Percentiles rank a stretch among this genome's conserved stretches.
Evolutionary conservation across 2,797 vertebrate genomes (phyloP).

Genomic region (Borostomias antarcticus): DNA sequence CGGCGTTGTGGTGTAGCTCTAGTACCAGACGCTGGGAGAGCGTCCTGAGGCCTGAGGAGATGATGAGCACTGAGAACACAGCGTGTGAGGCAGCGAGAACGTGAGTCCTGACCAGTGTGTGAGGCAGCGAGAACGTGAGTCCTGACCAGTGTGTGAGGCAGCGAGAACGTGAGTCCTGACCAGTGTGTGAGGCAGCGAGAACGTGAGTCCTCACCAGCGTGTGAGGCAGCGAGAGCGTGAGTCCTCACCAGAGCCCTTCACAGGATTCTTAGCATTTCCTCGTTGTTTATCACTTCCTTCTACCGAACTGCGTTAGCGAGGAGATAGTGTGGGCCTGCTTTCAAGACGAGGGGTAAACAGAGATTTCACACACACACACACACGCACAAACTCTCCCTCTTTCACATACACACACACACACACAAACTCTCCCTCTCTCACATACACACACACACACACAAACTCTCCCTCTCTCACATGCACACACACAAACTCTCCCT

Average conservation of each 20-base stretch:
- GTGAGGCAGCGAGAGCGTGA: too few species aligned
- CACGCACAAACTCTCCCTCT: not conserved
- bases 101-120: too few species aligned
- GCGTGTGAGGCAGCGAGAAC: too few species aligned
- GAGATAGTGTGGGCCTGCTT: not conserved
- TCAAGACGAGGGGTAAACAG: not conserved
- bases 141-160: too few species aligned
- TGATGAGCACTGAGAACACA: not conserved
- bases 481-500: conserved; percentile 5
- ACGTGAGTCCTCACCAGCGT: too few species aligned
- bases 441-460: conserved; percentile 17
- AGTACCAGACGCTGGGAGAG: not conserved
- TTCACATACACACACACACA: not conserved
- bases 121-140: too few species aligned
- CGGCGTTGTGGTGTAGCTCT: not conserved
- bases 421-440: not conserved
- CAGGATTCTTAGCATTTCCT: not conserved
- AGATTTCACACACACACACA: conserved; percentile 7
- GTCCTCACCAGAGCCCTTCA: not conserved
- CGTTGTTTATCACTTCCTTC: not conserved
- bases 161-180: too few species aligned
- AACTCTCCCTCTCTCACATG: too few species aligned
- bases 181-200: too few species aligned
- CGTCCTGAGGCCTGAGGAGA: not conserved
- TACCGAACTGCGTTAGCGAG: not conserved